Evolutionary conservation across 2,797 vertebrate genomes (phyloP), one percentile per base, ranked within the genome.

Genomic region (Knipowitschia caucasica): DNA sequence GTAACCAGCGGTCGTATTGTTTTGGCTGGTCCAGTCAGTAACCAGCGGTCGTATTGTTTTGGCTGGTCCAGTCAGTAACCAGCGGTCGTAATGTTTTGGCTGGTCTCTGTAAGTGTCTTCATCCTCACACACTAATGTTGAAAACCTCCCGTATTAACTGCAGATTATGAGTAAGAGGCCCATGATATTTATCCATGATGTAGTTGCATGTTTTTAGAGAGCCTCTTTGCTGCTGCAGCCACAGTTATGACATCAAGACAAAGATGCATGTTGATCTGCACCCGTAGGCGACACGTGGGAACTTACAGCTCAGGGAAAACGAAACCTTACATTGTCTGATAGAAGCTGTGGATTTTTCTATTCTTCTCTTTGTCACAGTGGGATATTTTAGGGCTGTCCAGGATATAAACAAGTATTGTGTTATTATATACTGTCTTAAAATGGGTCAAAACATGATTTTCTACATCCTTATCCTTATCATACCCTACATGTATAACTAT

Each of bases 291-390:
- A 71, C 67, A 64, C 69, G 43, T 57, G 26, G 18, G 69, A 75
- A 72, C 77, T 71, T n/a, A 30, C 10, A 60, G 79, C 85, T 88
- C 85, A 86, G 86, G 82, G 86, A 88, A 76, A 72, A 72, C 44
- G 10, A n/a, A 23, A 55, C 24, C 17, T 43, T 51, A 38, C 39
- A 15, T 59, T 67, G 82, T 81, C 56, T 64, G 77, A 81, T 82
- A 45, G 86, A 84, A 50, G 82, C 84, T 81, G 80, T 80, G 79
- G 78, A 42, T 36, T 52, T 30, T 42, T 55, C 30, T 34, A 12
- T 24, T 11, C 20, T 14, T 49, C 24, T 61, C 31, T 39, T 46
- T 56, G 38, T 45, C 47, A 38, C 44, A n/a, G 50, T 53, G 56
- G 51, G 52, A 6, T n/a, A 24, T 38, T 14, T 23, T n/a, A 15